Conservation (phyloP, 2,888 invertebrate species). For the Copidosoma aretas region DNA sequence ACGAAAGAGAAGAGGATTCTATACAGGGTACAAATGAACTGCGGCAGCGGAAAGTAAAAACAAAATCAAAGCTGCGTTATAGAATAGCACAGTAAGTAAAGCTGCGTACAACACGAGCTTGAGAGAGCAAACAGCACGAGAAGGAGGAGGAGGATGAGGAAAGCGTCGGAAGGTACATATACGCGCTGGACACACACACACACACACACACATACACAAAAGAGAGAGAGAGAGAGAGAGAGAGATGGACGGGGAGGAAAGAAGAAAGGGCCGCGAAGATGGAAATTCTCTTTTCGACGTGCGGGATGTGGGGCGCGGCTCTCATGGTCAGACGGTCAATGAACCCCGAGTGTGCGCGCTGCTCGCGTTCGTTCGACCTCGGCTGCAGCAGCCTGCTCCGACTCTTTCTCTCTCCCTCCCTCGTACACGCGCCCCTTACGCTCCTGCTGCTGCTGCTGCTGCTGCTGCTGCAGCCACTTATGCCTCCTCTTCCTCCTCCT, state of each 20-base stretch:
- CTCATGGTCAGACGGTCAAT: constrained; percentile 62
- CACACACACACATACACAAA: too few relatives aligned
- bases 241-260: not conserved
- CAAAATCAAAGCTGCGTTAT: not conserved
- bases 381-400: constrained; percentile 4
- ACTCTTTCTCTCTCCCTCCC: constrained; percentile 10
- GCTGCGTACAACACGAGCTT: not conserved
- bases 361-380: constrained; percentile 28
- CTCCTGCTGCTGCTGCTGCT: not conserved
- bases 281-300: constrained; percentile 32
- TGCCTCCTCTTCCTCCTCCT: not conserved
- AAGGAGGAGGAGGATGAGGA: not conserved
- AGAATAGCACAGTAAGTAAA: not conserved
- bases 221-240: too few relatives aligned
- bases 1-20: too few relatives aligned
- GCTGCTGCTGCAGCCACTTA: not conserved
- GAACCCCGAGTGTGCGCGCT: constrained; percentile 48
- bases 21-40: too few relatives aligned
- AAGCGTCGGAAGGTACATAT: not conserved
- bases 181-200: not conserved
- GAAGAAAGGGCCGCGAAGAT: constrained; percentile 11
- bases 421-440: not conserved
- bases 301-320: constrained; percentile 60
- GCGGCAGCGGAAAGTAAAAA: too few relatives aligned
- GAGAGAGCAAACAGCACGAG: not conserved